Evolutionary conservation across 53 echinoderm and acorn worm species (phyloP).

Genomic region (Holothuria leucospilota): DNA sequence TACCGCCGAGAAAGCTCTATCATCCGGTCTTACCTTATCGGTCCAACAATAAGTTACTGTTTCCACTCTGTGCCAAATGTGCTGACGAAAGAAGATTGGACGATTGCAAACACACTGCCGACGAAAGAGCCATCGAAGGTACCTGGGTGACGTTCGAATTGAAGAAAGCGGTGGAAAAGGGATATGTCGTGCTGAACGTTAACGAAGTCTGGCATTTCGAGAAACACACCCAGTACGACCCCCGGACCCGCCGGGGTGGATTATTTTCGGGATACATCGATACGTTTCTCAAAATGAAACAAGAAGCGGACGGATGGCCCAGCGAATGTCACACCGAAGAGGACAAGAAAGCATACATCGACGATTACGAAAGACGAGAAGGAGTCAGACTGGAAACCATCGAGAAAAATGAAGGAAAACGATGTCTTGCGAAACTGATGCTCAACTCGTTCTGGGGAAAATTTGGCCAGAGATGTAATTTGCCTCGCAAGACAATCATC

Average conservation of each 20-base stretch:
- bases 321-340: constrained; percentile 41
- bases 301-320: constrained; percentile 76
- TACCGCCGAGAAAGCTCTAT: constrained; percentile 65
- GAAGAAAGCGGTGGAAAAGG: constrained; percentile 66
- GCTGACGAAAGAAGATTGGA: neutral
- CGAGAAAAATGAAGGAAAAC: constrained; percentile 50
- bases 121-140: constrained; percentile 62
- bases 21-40: constrained; percentile 69
- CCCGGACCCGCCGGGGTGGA: constrained; percentile 52
- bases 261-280: constrained; percentile 69
- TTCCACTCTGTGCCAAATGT: constrained; percentile 68
- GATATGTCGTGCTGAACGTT: constrained; percentile 53
- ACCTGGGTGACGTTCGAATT: constrained; percentile 75
- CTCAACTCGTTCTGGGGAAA: constrained; percentile 67
- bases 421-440: constrained; percentile 63
- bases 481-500: neutral
- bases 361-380: constrained; percentile 52
- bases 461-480: constrained; percentile 54
- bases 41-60: constrained; percentile 58
- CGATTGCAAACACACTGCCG: constrained; percentile 56
- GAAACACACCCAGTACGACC: constrained; percentile 32
- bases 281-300: constrained; percentile 73
- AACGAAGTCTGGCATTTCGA: constrained; percentile 79
- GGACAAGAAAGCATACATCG: constrained; percentile 43
- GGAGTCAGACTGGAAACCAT: constrained; percentile 57